phyloP scores from a whole-genome alignment of 2,888 invertebrate genomes.

The Portevinia maculata region DNA sequence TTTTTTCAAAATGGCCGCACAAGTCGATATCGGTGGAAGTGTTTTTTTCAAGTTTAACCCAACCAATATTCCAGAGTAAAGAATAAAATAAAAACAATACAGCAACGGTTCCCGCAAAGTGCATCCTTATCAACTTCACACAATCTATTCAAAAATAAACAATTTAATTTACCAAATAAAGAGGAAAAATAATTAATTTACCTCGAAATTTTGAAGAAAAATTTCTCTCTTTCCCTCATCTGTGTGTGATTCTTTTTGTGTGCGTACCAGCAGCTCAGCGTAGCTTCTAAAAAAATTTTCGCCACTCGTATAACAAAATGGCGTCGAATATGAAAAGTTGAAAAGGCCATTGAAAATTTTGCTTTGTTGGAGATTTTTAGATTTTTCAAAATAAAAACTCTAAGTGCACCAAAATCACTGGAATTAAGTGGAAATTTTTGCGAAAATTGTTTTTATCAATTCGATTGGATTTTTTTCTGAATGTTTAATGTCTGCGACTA shows the following conservation, averaged over 20 bases:
- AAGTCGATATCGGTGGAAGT: constrained; percentile 69
- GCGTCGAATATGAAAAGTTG: constrained; percentile 70
- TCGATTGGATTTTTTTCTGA: constrained; percentile 76
- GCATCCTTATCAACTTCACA: constrained; percentile 18
- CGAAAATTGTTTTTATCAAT: constrained; percentile 61
- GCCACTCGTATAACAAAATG: constrained; percentile 72
- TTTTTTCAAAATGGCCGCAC: constrained; percentile 68
- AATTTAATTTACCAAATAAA: constrained; percentile 1
- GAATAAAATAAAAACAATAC: constrained; percentile 47
- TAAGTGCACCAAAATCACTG: constrained; percentile 48
- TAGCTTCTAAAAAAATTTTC: constrained; percentile 59
- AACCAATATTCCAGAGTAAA: constrained; percentile 42
- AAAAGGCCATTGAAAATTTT: constrained; percentile 67
- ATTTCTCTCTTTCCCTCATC: constrained; percentile 30
- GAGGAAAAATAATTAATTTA: constrained; percentile 11
- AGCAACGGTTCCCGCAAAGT: constrained; percentile 26
- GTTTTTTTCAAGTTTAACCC: constrained; percentile 51
- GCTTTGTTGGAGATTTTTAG: constrained; percentile 71
- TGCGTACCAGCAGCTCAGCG: constrained; percentile 51
- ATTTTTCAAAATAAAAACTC: constrained; percentile 66
- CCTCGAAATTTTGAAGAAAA: constrained; percentile 18
- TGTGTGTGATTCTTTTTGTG: constrained; percentile 37
- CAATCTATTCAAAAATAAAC: constrained; percentile 3
- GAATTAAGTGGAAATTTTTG: constrained; percentile 63
- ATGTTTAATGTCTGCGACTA: constrained; percentile 81